Evolutionary conservation across 2,888 invertebrate genomes (phyloP), one percentile per base, ranked within the genome.

Genomic region (Lamellibrachia columna): DNA sequence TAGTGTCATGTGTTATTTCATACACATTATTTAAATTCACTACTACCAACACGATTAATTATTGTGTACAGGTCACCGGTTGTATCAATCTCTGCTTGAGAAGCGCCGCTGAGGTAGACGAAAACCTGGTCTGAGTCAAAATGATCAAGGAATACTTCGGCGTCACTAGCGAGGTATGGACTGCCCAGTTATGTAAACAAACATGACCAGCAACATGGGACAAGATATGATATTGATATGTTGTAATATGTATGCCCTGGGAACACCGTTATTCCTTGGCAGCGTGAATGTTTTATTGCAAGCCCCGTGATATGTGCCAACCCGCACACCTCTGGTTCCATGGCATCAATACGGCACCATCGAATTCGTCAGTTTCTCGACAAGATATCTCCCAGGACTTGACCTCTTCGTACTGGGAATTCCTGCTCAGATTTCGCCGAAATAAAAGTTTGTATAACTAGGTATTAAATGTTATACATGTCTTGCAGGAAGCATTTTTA

Each of bases 301-400:
- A 93, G 93, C 93, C 3, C 91, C 90, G 22, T 93, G 92, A 91
- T 90, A 92, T 3, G 53, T 91, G 2, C 55, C 75, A n/a, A 92
- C 90, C 8, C 91, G 52, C 8, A 52, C 91, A 28, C 93, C 94
- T 6, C 75, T 55, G 0, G 40, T 6, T 9, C 22, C 53, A 3
- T 96, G 96, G 96, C 96, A 96, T 11, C 93, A 94, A 22, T 92
- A 94, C 52, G 96, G 96, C 11, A 93, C 93, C 22, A 94, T 96
- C 4, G 94, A 95, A 92, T 96, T 96, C 94, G 94, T 94, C 15
- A 92, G 95, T 55, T 96, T 96, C 93, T 94, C 95, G 75, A 95
- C 95, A 1, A 94, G 96, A 22, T 96, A 96, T 93, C 94, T 96
- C 75, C 94, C 95, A 75, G 96, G 95, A 0, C 94, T 96, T 15